A percentile compares a stretch with the other conserved stretches of the same genome.
Conservation (phyloP, 2,113 vertebrate species). For the Antigone vipio region DNA sequence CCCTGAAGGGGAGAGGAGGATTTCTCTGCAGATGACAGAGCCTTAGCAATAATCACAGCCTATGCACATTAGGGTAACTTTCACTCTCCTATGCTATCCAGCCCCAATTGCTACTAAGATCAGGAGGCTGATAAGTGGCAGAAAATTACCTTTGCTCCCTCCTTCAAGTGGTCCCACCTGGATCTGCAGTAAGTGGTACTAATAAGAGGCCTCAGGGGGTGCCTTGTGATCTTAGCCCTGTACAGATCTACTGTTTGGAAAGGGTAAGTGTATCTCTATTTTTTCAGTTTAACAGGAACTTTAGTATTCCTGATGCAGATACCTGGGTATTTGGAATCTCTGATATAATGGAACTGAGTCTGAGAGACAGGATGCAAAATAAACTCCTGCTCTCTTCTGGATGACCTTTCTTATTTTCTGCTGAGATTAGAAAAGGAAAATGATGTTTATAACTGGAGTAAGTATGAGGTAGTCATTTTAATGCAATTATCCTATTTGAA, state of each 20-base stretch:
- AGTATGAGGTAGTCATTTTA: background rate
- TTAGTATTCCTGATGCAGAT: background rate
- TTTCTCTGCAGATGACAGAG: constrained; percentile 4
- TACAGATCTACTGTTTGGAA: background rate
- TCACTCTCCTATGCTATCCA: background rate
- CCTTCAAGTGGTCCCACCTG: constrained; percentile 10
- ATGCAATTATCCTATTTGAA: background rate
- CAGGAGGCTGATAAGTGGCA: background rate
- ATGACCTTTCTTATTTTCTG: background rate
- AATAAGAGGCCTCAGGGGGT: background rate
- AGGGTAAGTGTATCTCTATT: background rate
- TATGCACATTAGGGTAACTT: background rate
- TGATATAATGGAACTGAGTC: background rate
- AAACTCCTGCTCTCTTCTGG: background rate
- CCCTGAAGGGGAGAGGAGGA: background rate
- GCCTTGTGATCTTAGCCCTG: background rate
- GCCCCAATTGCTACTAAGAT: background rate
- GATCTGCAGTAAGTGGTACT: background rate
- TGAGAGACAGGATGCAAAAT: background rate
- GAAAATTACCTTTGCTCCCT: constrained; percentile 3
- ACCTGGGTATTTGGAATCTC: background rate
- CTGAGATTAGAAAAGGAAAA: background rate
- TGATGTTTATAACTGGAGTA: background rate
- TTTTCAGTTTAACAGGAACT: background rate
- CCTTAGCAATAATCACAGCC: background rate